Evolutionary conservation across 1,140 invertebrate species (phyloP).

Genomic region (Drosophila sechellia): DNA sequence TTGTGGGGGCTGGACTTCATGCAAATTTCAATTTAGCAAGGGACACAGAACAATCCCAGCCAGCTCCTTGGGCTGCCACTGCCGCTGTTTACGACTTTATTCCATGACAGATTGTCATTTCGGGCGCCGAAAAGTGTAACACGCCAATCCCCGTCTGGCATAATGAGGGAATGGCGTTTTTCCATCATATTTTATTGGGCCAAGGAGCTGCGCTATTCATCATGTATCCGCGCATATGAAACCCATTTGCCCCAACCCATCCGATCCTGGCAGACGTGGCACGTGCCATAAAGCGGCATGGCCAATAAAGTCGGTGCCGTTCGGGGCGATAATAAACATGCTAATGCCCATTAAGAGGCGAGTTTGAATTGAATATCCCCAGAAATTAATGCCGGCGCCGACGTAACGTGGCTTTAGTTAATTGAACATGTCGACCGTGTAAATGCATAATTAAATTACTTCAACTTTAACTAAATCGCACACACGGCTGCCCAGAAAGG

Average conservation of each 20-base stretch:
- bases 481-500: constrained; percentile 16
- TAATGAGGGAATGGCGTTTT: constrained; percentile 80
- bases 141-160: constrained; percentile 56
- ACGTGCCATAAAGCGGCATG: constrained; percentile 67
- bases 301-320: constrained; percentile 63
- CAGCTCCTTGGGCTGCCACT: constrained; percentile 36
- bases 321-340: constrained; percentile 52
- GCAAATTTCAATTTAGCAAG: constrained; percentile 73
- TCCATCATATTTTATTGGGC: constrained; percentile 61
- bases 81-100: constrained; percentile 73
- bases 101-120: constrained; percentile 79
- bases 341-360: constrained; percentile 65
- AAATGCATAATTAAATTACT: constrained; percentile 78
- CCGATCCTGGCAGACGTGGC: constrained; percentile 45
- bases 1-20: constrained; percentile 42
- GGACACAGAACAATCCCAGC: constrained; percentile 31
- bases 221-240: constrained; percentile 68
- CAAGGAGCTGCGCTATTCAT: constrained; percentile 55
- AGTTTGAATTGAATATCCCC: constrained; percentile 63
- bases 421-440: constrained; percentile 64
- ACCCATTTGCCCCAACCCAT: constrained; percentile 42
- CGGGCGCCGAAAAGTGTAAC: constrained; percentile 54
- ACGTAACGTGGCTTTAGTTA: constrained; percentile 54
- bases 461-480: constrained; percentile 59
- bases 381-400: constrained; percentile 41